Evolutionary conservation across 2,113 vertebrate species (phyloP), one percentile per base, ranked within the genome.

Genomic region (Pholis gunnellus): DNA sequence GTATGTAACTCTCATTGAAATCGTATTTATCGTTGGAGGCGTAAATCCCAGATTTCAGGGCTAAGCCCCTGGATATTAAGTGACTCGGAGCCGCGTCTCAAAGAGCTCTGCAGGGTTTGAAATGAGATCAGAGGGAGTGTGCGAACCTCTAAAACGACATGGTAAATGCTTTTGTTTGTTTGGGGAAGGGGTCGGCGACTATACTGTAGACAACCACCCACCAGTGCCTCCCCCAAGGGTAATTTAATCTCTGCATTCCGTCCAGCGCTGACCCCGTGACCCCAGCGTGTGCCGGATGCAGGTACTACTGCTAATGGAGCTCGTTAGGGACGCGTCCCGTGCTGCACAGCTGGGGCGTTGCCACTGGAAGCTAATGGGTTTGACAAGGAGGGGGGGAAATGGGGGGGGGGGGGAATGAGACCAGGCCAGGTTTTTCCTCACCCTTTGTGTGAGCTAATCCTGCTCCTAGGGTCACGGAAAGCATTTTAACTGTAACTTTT

Each of bases 231-330:
- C 87, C 93, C 78, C 64, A 69, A 85, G 89, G 73, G 91, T 95
- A 92, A 95, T 95, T 95, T 93, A 95, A 96, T 95, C 93, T 91
- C 75, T 75, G 69, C 42, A 40, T 86, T 92, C 85, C 89, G 82
- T 92, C 89, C 90, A 52, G 79, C 65, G 86, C 86, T 94, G 93
- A 94, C 91, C 93, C 87, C 3, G 44, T 93, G 88, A 94, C 94
- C 94, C 77, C 66, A 27, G 82, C 48, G 79, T 79, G 86, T 20
- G 75, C 91, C 89, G 90, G 93, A 91, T 93, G 89, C 90, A 94
- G 93, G 95, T 94, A 94, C 94, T 95, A 92, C 88, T 67, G 90
- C 92, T 94, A 94, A 94, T 94, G 91, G 92, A 90, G 75, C 91
- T 94, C 85, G 89, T 95, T 94, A 94, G 88, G 82, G 89, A 87